phyloP scores from a whole-genome alignment of 2,797 vertebrate genomes.

The Propithecus deckenii region DNA sequence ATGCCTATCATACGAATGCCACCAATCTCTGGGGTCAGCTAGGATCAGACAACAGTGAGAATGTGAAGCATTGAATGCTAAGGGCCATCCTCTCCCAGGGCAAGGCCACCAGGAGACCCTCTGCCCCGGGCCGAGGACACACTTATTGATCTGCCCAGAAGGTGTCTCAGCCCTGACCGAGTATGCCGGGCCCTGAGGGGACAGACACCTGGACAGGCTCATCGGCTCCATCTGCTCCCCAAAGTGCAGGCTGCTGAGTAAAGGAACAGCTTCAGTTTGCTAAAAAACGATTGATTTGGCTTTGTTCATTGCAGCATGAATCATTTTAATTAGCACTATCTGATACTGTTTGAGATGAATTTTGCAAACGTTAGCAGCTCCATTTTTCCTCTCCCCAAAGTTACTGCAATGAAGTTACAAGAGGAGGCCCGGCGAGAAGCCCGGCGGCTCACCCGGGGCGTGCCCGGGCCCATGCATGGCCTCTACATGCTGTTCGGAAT shows the following conservation, averaged over 20 bases:
- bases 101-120: neutral
- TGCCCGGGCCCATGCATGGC: slow-evolving; percentile 22
- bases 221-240: neutral
- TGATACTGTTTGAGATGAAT: slow-evolving; percentile 56
- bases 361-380: slow-evolving; percentile 75
- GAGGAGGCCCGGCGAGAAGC: neutral
- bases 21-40: neutral
- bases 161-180: neutral
- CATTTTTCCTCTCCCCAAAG: neutral
- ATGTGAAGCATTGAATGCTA: accelerated
- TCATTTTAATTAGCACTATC: slow-evolving; percentile 78
- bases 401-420: slow-evolving; percentile 16
- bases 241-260: neutral
- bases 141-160: neutral
- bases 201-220: neutral
- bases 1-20: accelerated
- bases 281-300: slow-evolving; percentile 54
- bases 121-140: accelerated
- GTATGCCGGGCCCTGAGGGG: accelerated
- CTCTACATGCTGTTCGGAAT: neutral
- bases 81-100: neutral
- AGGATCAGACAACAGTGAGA: neutral
- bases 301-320: slow-evolving; percentile 65
- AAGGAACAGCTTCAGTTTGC: neutral
- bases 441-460: slow-evolving; percentile 59